Base-by-base conservation (phyloP, 1,140 invertebrate genomes). In the Dendrolimus kikuchii region DNA sequence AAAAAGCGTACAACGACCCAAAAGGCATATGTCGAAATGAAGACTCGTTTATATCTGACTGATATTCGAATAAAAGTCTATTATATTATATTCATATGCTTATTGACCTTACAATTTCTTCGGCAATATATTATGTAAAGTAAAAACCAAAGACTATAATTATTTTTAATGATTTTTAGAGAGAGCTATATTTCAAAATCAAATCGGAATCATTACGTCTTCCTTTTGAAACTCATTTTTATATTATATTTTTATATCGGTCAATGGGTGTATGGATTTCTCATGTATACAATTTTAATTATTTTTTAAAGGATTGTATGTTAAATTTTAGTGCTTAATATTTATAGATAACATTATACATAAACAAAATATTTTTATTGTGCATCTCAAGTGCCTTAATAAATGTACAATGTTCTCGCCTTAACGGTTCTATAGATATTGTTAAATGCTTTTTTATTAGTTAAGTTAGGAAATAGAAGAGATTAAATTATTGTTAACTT, bases 401-500 rank as follows among this genome's bases (percentile, higher is more conserved):
- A 59, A 63, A 71, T 83, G 79, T 83, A 83, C 77, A 83, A 86
- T 81, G 65, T 77, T 77, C 68, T 68, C 63, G 71, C 68, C 58
- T 70, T 72, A 71, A 63, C 77, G 81, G 74, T 84, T 81, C 77
- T 84, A 77, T 79, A 76, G 51, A 73, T 70, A 70, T 77, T 86
- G 81, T 84, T 86, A 80, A 74, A 69, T 71, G 70, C 74, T 79
- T 77, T 70, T 67, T 70, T 62, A 60, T 66, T 75, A 71, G 69
- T 73, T 76, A 74, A 72, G 64, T 71, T 81, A 83, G 23, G 23
- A 23, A 23, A 23, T 23, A 23, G 75, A 81, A 73, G 80, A 86
- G 80, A 86, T 86, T 86, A 86, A 84, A 84, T 84, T 84, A 84
- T 86, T 86, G 83, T 86, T 86, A 81, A 83, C 74, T 80, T 77